phyloP scores from a whole-genome alignment of 37 sponge, comb jelly and placozoan species.

The Ianthella basta region DNA sequence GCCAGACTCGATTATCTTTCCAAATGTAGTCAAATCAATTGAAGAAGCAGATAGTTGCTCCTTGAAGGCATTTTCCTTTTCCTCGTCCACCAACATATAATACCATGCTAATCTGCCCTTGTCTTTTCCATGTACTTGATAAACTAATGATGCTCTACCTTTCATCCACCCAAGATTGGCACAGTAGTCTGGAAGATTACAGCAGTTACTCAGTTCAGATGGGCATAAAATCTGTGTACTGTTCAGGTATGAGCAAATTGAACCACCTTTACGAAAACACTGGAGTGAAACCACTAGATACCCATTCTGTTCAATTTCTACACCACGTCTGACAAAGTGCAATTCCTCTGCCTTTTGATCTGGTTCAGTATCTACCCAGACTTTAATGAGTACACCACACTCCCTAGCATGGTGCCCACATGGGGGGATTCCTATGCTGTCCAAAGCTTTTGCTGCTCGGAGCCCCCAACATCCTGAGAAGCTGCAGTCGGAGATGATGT shows the following conservation, averaged over 20 bases:
- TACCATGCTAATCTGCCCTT: slow-evolving; percentile 65
- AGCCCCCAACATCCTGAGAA: slow-evolving; percentile 48
- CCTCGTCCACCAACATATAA: slow-evolving; percentile 66
- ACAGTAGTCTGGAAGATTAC: too few relatives aligned
- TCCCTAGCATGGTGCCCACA: slow-evolving; percentile 62
- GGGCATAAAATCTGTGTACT: too few relatives aligned
- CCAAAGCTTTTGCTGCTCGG: slow-evolving; percentile 22
- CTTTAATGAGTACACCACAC: slow-evolving; percentile 42
- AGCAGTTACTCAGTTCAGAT: too few relatives aligned
- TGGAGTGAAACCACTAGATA: too few relatives aligned
- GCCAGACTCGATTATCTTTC: slow-evolving; percentile 62
- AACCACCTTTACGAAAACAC: too few relatives aligned
- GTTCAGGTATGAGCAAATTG: too few relatives aligned
- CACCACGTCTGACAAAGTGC: too few relatives aligned
- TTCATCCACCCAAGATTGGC: not conserved
- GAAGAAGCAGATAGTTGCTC: slow-evolving; percentile 6
- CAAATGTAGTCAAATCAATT: slow-evolving; percentile 66
- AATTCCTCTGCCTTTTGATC: too few relatives aligned
- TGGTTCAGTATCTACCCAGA: slow-evolving; percentile 13
- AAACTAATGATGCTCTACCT: not conserved
- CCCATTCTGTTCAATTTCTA: too few relatives aligned
- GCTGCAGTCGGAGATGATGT: slow-evolving; percentile 51
- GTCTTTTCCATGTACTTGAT: slow-evolving; percentile 46
- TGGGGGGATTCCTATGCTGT: slow-evolving; percentile 43
- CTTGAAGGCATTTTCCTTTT: slow-evolving; percentile 36